Base-by-base conservation (phyloP, 35 echinoderm and acorn worm genomes). In the Patiria miniata region DNA sequence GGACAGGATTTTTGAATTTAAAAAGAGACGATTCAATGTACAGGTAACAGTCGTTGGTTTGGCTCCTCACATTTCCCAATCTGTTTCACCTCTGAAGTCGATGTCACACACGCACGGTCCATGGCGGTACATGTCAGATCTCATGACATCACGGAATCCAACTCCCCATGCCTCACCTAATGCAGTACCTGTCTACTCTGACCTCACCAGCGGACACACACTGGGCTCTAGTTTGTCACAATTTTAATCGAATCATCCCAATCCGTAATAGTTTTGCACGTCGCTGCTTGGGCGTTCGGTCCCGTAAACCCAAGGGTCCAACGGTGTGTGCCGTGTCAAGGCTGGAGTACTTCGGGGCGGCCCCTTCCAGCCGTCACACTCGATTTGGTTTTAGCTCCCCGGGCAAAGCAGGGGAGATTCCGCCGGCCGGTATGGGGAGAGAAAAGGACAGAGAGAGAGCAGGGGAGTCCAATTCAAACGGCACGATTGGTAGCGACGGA, bases 201-300 rank as follows among this genome's bases (percentile, higher is more conserved):
- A 21, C 58, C 18, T 61, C 58, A 2, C 28, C 29, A 82, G 51
- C 51, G 80, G 44, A 14, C 28, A 52, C 80, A 44, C 17, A 82
- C 80, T 52, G 80, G 51, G 80, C 51, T 51, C 39, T 82, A 52
- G 47, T 82, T 82, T 82, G 80, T 82, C 80, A 82, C 80, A 51
- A 53, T 82, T 42, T 51, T 82, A 82, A 82, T 82, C 29, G 40
- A 82, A 82, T 82, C 40, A 52, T 44, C 80, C 21, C 40, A 53
- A 33, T 52, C 40, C 23, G 40, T 30, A 12, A 44, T 52, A 82
- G 80, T 52, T 52, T 78, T 53, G 44, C 80, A 82, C 40, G 40
- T 33, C 40, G 40, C 28, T 82, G 15, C 40, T 44, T 44, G 80
- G 80, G 80, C 21, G 44, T 54, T 32, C 28, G 44, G 80, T 1